A percentile compares a stretch with the other conserved stretches of the same genome.
Evolutionary conservation across 2,113 vertebrate genomes (phyloP).

Genomic region (Kobus ellipsiprymnus): DNA sequence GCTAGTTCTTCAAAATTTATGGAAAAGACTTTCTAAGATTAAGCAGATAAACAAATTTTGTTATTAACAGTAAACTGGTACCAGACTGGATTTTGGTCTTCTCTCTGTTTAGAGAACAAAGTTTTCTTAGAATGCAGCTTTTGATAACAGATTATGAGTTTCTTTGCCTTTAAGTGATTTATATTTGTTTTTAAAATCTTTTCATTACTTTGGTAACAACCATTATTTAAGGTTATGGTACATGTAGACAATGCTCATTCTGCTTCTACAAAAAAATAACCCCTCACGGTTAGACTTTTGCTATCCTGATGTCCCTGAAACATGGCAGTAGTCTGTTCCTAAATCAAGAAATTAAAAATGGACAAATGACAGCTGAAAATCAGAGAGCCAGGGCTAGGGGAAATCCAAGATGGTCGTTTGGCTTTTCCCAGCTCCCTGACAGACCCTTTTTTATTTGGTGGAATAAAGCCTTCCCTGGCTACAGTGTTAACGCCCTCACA

Average conservation of each 20-base stretch:
- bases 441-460: neutral
- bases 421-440: neutral
- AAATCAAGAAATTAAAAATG: neutral
- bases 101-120: neutral
- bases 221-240: neutral
- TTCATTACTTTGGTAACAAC: neutral
- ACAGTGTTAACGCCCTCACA: neutral
- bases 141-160: neutral
- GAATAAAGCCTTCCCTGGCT: neutral
- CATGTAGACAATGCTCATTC: accelerated
- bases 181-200: neutral
- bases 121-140: neutral
- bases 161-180: neutral
- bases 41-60: neutral
- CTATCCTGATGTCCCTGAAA: neutral
- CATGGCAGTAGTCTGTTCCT: neutral
- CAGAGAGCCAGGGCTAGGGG: neutral
- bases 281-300: neutral
- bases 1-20: neutral
- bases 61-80: neutral
- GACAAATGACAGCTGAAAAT: neutral
- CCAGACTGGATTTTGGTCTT: neutral
- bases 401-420: neutral
- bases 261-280: neutral
- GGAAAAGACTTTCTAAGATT: neutral